phyloP scores from a whole-genome alignment of 2,113 vertebrate species.

The Nansenia antarctica region DNA sequence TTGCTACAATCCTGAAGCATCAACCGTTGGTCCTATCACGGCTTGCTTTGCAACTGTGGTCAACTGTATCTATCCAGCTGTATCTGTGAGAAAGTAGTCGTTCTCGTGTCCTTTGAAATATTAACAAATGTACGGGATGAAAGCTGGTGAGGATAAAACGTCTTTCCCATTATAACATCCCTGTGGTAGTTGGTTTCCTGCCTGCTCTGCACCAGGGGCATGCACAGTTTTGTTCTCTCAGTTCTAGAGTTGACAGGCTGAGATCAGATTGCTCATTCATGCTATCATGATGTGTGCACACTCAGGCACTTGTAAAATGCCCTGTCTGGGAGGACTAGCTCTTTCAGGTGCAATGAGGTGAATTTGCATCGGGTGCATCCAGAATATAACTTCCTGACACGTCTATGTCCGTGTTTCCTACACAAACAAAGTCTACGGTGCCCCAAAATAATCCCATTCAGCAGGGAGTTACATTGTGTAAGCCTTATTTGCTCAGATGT shows the following conservation, averaged over 20 bases:
- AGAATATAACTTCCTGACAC: background rate
- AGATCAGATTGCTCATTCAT: slow-evolving; percentile 62
- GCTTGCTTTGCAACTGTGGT: background rate
- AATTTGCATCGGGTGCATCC: slow-evolving; percentile 31
- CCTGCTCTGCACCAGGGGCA: too few relatives aligned
- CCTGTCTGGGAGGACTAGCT: slow-evolving; percentile 51
- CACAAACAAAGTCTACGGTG: background rate
- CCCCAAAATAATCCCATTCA: background rate
- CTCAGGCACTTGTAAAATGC: slow-evolving; percentile 37
- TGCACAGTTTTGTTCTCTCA: slow-evolving; percentile 30
- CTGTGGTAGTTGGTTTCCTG: too few relatives aligned
- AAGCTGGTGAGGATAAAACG: background rate
- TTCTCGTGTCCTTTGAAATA: background rate
- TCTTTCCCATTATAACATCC: background rate
- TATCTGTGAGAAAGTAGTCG: background rate
- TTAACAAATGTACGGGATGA: background rate
- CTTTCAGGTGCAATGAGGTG: slow-evolving; percentile 62
- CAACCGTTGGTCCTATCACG: background rate
- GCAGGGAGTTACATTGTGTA: background rate
- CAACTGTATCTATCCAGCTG: background rate
- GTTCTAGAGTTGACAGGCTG: slow-evolving; percentile 55
- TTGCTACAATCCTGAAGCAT: background rate
- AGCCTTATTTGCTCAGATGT: background rate
- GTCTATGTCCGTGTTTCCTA: background rate
- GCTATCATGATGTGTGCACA: slow-evolving; percentile 38